Evolutionary conservation across 2,888 invertebrate genomes (phyloP), one percentile per base, ranked within the genome.

Genomic region (Xestobium rufovillosum): DNA sequence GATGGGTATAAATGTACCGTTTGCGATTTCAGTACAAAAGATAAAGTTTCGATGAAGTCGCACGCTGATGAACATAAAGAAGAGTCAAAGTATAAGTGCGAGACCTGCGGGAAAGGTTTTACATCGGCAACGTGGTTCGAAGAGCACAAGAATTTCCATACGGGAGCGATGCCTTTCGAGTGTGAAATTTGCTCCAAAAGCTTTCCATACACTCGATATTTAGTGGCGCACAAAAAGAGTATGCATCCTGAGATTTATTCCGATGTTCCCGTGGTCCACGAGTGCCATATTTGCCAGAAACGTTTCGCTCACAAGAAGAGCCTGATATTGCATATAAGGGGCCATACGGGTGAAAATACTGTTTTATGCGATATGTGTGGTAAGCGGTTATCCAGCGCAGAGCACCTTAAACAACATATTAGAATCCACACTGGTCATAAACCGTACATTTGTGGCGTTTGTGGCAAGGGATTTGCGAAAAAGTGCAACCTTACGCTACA

Each of bases 311-410:
- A 60, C 31, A 57, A 57, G 28, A 61, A 60, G 31, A 59, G 58
- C 32, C 45, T 61, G 16, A 52, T 52, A 11, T 34, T 57, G 23
- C 63, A 63, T 38, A 44, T 55, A 1, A 57, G 50, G 9, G 54
- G 59, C 9, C 72, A 19, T 8, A 69, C 67, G 1, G 59, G 68
- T 6, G 65, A 61, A 28, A 60, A 59, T 26, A n/a, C 59, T n/a
- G 64, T 65, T 41, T 55, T 72, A 0, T 75, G 75, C 38, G 73
- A 73, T 34, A 56, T 68, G n/a, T 75, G 75, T 39, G 73, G 73
- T 0, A 73, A 74, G 41, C 63, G 68, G 1, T 51, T 73, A 3
- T 56, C 63, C 1, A 67, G 57, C 16, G 53, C 50, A 3, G 67
- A 63, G 38, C 69, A 69, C 23, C 50, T 73, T 26, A 65, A 65